phyloP scores from a whole-genome alignment of 1,140 invertebrate species.

The Heliconius hewitsoni region DNA sequence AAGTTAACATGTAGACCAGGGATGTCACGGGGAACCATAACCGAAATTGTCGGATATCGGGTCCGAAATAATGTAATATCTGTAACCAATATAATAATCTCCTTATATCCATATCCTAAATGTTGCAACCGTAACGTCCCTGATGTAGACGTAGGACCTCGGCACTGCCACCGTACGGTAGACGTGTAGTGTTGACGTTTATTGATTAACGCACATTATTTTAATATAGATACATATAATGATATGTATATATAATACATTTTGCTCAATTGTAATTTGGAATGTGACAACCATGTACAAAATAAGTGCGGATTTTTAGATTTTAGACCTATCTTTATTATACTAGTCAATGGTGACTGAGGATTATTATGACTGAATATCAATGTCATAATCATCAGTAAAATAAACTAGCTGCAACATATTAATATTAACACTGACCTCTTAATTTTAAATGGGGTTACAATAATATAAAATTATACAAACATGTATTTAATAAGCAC shows the following conservation, averaged over 20 bases:
- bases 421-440: not conserved
- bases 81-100: no score
- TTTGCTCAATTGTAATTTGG: constrained; percentile 35
- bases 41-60: no score
- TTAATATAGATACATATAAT: constrained; percentile 13
- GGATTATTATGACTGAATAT: not conserved
- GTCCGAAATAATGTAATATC: no score
- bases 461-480: not conserved
- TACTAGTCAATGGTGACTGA: not conserved
- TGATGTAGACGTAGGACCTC: constrained; percentile 29
- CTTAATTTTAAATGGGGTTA: not conserved
- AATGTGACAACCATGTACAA: constrained; percentile 10
- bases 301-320: constrained; percentile 6
- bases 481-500: constrained; percentile 8
- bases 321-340: constrained; percentile 1
- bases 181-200: not conserved
- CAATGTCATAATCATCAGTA: not conserved
- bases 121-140: no score
- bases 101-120: no score
- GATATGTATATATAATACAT: constrained; percentile 13
- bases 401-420: not conserved
- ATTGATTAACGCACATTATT: constrained; percentile 6
- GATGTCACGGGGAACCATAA: no score
- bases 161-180: constrained; percentile 34
- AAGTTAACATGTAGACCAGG: constrained; percentile 14